Base-by-base conservation (phyloP, 2,113 vertebrate species). In the Clinocottus analis region DNA sequence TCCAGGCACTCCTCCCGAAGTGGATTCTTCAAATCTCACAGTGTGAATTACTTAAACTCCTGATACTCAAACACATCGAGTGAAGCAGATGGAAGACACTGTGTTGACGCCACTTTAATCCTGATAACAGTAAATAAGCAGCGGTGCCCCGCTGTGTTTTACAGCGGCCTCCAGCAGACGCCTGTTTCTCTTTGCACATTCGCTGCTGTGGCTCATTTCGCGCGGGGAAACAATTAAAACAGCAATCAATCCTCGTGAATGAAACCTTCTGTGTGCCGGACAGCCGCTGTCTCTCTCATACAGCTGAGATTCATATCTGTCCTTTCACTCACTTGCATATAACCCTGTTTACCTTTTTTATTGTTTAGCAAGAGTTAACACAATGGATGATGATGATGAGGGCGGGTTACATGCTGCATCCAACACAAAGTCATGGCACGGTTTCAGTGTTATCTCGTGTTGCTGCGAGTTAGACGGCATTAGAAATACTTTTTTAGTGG, bases 101-200 rank as follows among this genome's bases (percentile, higher is more conserved):
- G 66, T 43, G 79, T 68, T 86, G 16, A 71, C 47, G 60, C 62
- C 72, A 65, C 74, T 17, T 7, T 56, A 45, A 80, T 79, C 75
- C 64, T 45, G 47, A n/a, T 39, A 73, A 83, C 87, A 77, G 86
- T 90, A 89, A 88, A 86, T 77, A 85, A 72, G 69, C 69, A 35
- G 49, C 35, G 55, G 84, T n/a, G 71, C 49, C 87, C 84, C 9
- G 55, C 80, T 72, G 91, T 3, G 75, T 63, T 65, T 62, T 60
- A 3, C 82, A 62, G 72, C 78, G 60, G 7, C 78, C 79, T 82
- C 74, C 76, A 67, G 75, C 87, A 85, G 77, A 74, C 13, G 66
- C 19, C 64, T 37, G 67, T 31, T 78, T 62, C 11, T 82, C 75
- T 77, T 33, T 55, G 37, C 63, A 51, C 72, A 73, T 7, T 21